Conservation (phyloP, 2,113 vertebrate genomes). For the Cathartes aura region DNA sequence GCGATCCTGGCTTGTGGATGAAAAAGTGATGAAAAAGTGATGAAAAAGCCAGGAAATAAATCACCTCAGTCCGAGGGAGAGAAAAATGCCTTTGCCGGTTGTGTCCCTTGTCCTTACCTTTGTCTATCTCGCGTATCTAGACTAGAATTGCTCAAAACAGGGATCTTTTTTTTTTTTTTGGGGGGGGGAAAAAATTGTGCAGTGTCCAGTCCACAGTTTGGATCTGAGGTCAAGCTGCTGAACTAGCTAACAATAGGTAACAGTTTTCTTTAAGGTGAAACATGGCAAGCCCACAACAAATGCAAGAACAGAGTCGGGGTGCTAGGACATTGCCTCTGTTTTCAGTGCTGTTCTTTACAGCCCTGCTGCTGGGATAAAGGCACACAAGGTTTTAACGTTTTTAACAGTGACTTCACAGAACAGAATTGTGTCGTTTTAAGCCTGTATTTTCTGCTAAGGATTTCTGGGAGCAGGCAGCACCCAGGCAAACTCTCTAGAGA, state of each 20-base stretch:
- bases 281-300: background rate
- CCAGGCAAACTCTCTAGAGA: background rate
- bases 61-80: fast-evolving
- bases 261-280: background rate
- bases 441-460: background rate
- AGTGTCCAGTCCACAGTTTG: background rate
- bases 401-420: background rate
- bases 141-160: background rate
- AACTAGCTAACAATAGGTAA: fast-evolving
- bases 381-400: background rate
- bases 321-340: too few species aligned
- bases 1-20: background rate
- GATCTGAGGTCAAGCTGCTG: background rate
- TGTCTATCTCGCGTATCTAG: fast-evolving
- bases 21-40: too few species aligned
- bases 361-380: background rate
- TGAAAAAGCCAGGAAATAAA: background rate
- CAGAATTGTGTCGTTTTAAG: background rate
- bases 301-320: fast-evolving
- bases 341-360: background rate
- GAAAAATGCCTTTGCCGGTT: background rate
- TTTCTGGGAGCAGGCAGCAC: background rate
- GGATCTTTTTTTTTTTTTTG: background rate
- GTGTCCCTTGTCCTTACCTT: background rate
- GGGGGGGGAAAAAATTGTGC: too few species aligned